phyloP scores from a whole-genome alignment of 2,797 vertebrate genomes.

The Falco novaeseelandiae region DNA sequence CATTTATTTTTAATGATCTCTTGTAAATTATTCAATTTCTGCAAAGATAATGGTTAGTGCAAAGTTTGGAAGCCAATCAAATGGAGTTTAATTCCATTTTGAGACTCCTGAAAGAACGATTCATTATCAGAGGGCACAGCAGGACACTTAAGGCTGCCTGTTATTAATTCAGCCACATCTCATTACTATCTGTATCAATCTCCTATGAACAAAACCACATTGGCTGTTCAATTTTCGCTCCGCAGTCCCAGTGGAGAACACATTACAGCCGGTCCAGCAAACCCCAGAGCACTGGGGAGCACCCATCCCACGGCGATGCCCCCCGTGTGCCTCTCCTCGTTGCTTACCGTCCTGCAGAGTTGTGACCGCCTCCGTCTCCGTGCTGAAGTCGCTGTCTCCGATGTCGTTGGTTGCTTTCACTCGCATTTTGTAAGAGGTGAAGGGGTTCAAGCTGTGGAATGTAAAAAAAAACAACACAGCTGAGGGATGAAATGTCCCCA shows the following conservation, averaged over 20 bases:
- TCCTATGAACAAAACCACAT: not conserved
- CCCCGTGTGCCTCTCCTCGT: rapidly evolving
- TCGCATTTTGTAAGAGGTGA: constrained; percentile 89
- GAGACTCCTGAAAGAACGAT: constrained; percentile 62
- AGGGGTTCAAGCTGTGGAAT: constrained; percentile 83
- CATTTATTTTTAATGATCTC: constrained; percentile 74
- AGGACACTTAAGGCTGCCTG: not conserved
- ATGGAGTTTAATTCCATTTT: constrained; percentile 53
- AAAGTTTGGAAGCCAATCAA: constrained; percentile 73
- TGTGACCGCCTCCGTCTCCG: constrained; percentile 84
- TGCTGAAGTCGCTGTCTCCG: constrained; percentile 87
- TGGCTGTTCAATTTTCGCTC: not conserved
- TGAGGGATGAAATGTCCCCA: not conserved
- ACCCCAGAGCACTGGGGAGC: not conserved
- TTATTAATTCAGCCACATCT: constrained; percentile 1
- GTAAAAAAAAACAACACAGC: not conserved
- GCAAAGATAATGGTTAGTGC: constrained; percentile 68
- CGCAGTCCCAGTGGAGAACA: not conserved
- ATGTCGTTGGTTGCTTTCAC: constrained; percentile 91
- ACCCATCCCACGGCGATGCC: rapidly evolving
- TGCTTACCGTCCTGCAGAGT: constrained; percentile 86
- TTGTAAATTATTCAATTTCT: constrained; percentile 75
- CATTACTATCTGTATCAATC: not conserved
- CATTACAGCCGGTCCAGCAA: not conserved
- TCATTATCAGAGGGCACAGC: constrained; percentile 41